These are phyloP conservation scores for Gonatopus flavifemur DNA, from an alignment of 1,140 invertebrate species.

Conservation along the genomic window DNA sequence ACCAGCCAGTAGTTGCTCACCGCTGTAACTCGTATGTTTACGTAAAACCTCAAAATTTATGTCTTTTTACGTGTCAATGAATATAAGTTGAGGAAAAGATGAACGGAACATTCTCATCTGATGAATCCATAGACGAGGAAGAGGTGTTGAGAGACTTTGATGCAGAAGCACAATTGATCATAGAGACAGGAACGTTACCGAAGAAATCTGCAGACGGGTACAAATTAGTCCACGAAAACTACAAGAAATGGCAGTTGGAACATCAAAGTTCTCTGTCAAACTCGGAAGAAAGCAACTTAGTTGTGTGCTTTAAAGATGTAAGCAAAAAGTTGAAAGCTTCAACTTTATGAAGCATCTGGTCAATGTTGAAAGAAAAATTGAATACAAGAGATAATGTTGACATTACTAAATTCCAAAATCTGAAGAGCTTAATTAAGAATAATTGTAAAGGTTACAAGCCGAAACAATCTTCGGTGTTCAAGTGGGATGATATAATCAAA, in stretches of 20 bases:
- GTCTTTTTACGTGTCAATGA: not conserved
- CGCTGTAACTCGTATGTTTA: not conserved
- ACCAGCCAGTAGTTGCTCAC: not conserved
- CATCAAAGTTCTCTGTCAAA: slow-evolving; percentile 7
- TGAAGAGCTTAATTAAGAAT: slow-evolving; percentile 10
- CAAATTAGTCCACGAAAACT: not conserved
- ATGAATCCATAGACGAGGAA: slow-evolving; percentile 1
- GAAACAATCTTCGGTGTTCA: slow-evolving; percentile 8
- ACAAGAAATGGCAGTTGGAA: not conserved
- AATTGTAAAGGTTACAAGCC: slow-evolving; percentile 11
- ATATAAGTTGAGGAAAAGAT: not conserved
- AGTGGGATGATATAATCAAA: slow-evolving; percentile 7
- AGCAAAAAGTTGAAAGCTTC: slow-evolving; percentile 1
- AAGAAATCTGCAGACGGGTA: not conserved
- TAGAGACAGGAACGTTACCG: not conserved
- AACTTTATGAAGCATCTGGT: slow-evolving; percentile 4
- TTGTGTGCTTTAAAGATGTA: not conserved
- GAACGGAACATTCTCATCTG: not conserved
- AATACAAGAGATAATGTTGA: slow-evolving; percentile 6
- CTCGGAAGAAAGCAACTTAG: slow-evolving; percentile 2
- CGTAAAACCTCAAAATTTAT: not conserved
- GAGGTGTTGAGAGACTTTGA: not conserved
- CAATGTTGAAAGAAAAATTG: slow-evolving; percentile 13
- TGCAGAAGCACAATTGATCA: not conserved
- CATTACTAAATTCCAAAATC: slow-evolving; percentile 9